These are phyloP conservation scores for Bolinopsis microptera DNA, from an alignment of 37 sponge, comb jelly and placozoan species.

Conservation along the genomic window DNA sequence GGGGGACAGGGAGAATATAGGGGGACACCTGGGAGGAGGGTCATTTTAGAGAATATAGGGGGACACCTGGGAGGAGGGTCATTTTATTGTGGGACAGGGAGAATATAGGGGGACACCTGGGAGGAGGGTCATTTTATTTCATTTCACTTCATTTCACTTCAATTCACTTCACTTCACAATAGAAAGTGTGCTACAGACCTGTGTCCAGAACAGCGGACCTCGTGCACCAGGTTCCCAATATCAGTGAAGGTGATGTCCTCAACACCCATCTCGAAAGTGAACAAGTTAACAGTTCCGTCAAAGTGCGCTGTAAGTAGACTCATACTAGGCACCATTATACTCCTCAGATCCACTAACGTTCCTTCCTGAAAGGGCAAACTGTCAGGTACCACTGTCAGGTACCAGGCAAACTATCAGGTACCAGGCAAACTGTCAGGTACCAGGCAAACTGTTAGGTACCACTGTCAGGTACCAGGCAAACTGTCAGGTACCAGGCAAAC, in stretches of 20 bases:
- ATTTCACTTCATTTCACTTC: no score
- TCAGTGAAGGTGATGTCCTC: constrained; percentile 30
- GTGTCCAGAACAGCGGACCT: constrained; percentile 47
- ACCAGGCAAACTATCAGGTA: no score
- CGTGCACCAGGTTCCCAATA: constrained; percentile 42
- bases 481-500: no score
- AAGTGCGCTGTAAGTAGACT: constrained; percentile 7
- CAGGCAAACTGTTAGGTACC: no score
- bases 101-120: neutral
- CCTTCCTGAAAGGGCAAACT: constrained; percentile 12
- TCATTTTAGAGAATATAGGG: neutral
- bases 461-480: no score
- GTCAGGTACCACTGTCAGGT: no score
- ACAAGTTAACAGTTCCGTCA: constrained; percentile 43
- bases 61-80: neutral
- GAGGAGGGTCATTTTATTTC: neutral
- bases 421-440: no score
- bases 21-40: neutral
- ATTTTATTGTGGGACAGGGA: neutral
- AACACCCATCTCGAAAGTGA: constrained; percentile 27
- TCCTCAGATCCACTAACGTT: constrained; percentile 25
- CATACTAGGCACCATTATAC: neutral
- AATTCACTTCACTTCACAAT: no score
- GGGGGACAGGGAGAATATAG: neutral
- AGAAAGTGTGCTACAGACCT: no score